Evolutionary conservation across 2,888 invertebrate species (phyloP).

Genomic region (Bimastos eiseni): DNA sequence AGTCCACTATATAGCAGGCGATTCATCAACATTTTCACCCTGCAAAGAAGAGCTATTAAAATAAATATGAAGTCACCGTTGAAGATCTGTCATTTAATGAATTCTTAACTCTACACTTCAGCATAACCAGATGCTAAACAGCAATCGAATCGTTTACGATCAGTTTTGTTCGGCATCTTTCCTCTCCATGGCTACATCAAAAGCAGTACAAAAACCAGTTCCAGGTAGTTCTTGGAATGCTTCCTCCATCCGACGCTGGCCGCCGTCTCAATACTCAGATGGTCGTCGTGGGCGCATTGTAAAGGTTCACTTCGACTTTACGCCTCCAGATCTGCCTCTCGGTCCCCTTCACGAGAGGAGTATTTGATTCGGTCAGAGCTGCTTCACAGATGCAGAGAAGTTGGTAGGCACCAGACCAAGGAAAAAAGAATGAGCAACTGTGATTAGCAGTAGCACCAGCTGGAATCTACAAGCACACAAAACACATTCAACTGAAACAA

Average conservation of each 20-base stretch:
- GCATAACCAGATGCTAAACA: background rate
- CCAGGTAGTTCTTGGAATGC: background rate
- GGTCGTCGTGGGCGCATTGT: background rate
- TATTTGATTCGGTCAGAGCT: background rate
- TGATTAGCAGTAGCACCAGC: slow-evolving; percentile 15
- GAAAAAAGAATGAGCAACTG: slow-evolving; percentile 25
- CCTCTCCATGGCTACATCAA: background rate
- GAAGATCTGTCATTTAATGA: background rate
- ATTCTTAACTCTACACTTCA: background rate
- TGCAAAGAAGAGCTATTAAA: background rate
- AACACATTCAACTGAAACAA: background rate
- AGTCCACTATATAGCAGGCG: background rate
- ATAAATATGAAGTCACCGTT: background rate
- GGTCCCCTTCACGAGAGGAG: background rate
- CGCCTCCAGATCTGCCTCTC: slow-evolving; percentile 3
- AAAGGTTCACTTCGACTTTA: background rate
- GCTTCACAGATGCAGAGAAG: slow-evolving; percentile 18
- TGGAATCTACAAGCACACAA: background rate
- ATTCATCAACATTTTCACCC: background rate
- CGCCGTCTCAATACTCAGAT: background rate
- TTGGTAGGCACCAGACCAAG: slow-evolving; percentile 19
- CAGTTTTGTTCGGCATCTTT: background rate
- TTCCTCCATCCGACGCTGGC: background rate
- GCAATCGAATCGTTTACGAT: background rate
- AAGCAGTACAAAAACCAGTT: background rate